phyloP scores from a whole-genome alignment of 1,140 invertebrate genomes.

The Pomacea maculata region DNA sequence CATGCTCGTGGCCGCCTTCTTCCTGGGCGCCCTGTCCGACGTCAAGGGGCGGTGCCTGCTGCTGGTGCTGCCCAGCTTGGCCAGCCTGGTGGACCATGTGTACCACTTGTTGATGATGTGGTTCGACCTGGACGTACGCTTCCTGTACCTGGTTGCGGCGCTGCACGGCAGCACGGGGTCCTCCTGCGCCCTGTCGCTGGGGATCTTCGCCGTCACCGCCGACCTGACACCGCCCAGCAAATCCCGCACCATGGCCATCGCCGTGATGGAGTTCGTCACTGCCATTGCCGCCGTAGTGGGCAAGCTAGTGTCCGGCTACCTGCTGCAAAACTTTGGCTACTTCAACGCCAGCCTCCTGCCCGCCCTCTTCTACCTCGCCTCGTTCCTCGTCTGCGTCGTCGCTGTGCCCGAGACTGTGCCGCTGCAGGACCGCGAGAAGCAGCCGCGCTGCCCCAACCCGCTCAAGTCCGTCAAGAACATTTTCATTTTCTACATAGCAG shows the following conservation, averaged over 20 bases:
- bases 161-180: slow-evolving; percentile 9
- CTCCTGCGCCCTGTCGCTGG: slow-evolving; percentile 10
- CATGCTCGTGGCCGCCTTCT: too few relatives aligned
- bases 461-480: not conserved
- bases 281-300: not conserved
- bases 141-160: slow-evolving; percentile 5
- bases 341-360: not conserved
- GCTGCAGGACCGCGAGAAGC: not conserved
- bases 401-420: not conserved
- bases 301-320: not conserved
- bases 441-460: not conserved
- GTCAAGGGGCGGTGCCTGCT: too few relatives aligned
- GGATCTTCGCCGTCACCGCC: slow-evolving; percentile 21
- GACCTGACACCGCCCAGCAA: slow-evolving; percentile 17
- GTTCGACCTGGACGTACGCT: not conserved
- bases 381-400: not conserved
- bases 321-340: not conserved
- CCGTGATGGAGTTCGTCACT: not conserved
- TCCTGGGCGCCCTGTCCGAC: too few relatives aligned
- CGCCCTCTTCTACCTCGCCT: not conserved
- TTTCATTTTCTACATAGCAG: slow-evolving; percentile 6
- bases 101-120: too few relatives aligned
- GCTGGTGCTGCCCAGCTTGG: too few relatives aligned
- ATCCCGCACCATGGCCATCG: slow-evolving; percentile 14
- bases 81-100: too few relatives aligned